phyloP scores from a whole-genome alignment of 2,888 invertebrate genomes.

The Epirrhoe alternata region DNA sequence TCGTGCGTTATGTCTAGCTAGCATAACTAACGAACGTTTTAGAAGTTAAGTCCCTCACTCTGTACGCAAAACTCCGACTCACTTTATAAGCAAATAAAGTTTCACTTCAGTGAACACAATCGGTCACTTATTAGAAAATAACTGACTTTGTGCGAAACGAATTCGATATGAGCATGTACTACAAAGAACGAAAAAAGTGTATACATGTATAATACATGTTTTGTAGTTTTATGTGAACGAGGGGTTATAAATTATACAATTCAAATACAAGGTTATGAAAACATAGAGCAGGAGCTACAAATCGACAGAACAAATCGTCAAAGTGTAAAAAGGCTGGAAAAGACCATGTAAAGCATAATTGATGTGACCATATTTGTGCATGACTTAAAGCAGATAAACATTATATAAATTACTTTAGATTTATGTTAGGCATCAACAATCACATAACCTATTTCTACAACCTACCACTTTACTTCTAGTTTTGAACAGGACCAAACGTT shows the following conservation, averaged over 20 bases:
- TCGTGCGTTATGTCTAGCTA: no score
- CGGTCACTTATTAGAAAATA: conserved; percentile 24
- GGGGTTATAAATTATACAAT: background rate
- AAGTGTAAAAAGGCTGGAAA: background rate
- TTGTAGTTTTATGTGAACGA: no score
- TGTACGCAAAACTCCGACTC: background rate
- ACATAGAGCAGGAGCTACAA: background rate
- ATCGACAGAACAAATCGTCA: background rate
- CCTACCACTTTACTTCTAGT: conserved; percentile 48
- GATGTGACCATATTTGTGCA: conserved; percentile 64
- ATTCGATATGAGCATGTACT: no score
- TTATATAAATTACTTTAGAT: conserved; percentile 61
- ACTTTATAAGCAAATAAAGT: conserved; percentile 5
- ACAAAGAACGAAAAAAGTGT: no score
- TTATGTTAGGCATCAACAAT: conserved; percentile 75
- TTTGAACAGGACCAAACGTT: conserved; percentile 27
- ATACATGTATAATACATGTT: no score
- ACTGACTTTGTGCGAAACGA: conserved; percentile 21
- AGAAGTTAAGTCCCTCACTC: no score
- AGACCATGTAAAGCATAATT: background rate
- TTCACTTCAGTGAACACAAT: conserved; percentile 21
- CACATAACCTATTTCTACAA: conserved; percentile 73
- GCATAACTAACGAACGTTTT: no score
- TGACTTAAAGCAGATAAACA: conserved; percentile 69
- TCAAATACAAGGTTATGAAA: background rate